Conservation (phyloP, 2,113 vertebrate species). For the Oenanthe oenanthe region DNA sequence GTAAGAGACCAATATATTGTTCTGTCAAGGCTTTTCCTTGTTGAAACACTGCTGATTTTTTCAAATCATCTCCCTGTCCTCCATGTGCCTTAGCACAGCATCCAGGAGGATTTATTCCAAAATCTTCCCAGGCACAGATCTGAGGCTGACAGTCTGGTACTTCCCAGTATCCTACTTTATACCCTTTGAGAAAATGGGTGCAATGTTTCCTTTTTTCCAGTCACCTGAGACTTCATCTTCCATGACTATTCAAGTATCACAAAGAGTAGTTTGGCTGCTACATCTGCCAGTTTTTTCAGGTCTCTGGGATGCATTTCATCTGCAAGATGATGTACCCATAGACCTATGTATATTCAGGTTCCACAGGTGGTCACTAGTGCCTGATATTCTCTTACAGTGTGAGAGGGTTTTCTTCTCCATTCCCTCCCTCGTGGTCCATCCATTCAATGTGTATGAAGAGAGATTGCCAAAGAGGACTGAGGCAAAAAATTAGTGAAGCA, state of each 20-base stretch:
- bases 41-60: not conserved
- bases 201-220: not conserved
- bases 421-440: not conserved
- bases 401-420: not conserved
- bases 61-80: not conserved
- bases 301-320: not conserved
- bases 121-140: not conserved
- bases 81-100: not conserved
- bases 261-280: not conserved
- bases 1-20: not conserved
- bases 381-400: not conserved
- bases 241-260: no score
- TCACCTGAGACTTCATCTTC: accelerated
- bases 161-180: not conserved
- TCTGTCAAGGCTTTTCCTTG: not conserved
- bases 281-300: not conserved
- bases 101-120: not conserved
- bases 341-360: not conserved
- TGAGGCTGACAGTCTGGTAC: not conserved
- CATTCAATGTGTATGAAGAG: not conserved
- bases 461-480: not conserved
- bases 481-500: not conserved
- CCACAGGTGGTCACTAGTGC: not conserved
- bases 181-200: not conserved
- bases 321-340: not conserved